Evolutionary conservation across 1,140 invertebrate genomes (phyloP), one percentile per base, ranked within the genome.

Genomic region (Meloidogyne floridensis): DNA sequence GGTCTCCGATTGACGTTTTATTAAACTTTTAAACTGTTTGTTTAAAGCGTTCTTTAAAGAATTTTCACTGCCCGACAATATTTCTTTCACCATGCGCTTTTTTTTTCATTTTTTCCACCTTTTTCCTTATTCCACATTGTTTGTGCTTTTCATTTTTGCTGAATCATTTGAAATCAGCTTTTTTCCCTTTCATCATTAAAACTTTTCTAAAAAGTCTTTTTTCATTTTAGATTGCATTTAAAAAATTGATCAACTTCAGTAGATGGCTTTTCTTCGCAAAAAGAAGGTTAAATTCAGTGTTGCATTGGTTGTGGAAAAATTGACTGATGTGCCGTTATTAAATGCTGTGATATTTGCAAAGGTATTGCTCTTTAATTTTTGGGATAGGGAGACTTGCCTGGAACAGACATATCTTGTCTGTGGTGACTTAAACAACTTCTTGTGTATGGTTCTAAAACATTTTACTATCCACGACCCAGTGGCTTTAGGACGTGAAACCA

Each of bases 321-420:
- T 98, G 84, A 94, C 95, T 76, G 95, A 96, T 89, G 96, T 98
- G 87, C 95, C 96, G 80, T 96, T 97, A 91, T 94, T 97, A 72
- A 96, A 95, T 91, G 96, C 95, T 80, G 94, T 97, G 82, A 93
- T 98, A 13, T 98, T 97, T 92, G 95, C 95, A 75, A 98, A 98
- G 92, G 93, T 98, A 70, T 93, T 2, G 9, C 9, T 2, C 42
- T 13, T 76, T 42, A 18, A n/a, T 54, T 11, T 2, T 6, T 7
- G 65, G 15, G 10, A 1, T 32, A 32, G 32, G 32, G 2, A 32
- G 32, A 32, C 32, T 32, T 32, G 32, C 2, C 32, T 32, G 32
- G 32, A 32, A 32, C 32, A 32, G 2, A 32, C 32, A 32, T 20
- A 20, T 32, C 32, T 32, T 0, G 32, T 0, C 32, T 32, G 1